These are phyloP conservation scores for Zoanthus sansibaricus DNA, from an alignment of 92 coral and sea anemone genomes.

Conservation along the genomic window DNA sequence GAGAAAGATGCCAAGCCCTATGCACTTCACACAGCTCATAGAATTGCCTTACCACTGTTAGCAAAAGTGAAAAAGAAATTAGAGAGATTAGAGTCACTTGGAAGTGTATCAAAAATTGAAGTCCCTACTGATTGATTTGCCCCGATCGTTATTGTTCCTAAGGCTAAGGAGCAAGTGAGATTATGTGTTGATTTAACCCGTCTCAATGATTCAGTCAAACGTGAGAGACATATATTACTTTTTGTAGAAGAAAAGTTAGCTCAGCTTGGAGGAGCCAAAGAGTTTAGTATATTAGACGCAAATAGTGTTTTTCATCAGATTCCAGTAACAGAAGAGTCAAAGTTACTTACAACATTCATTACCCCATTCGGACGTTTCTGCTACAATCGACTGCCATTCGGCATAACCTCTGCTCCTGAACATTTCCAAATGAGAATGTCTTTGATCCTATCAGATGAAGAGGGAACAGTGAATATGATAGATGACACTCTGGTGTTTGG, in stretches of 20 bases:
- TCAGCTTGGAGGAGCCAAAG: no score
- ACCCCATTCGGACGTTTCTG: neutral
- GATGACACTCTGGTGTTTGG: no score
- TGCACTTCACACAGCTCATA: slow-evolving; percentile 45
- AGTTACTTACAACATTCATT: neutral
- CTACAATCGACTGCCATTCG: neutral
- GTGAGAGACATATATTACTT: no score
- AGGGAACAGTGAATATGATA: no score
- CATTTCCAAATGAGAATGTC: neutral
- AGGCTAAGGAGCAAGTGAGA: slow-evolving; percentile 39
- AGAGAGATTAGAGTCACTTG: slow-evolving; percentile 36
- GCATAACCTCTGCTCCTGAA: no score
- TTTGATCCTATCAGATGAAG: no score
- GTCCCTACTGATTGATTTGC: slow-evolving; percentile 58
- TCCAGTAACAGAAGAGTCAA: slow-evolving; percentile 5
- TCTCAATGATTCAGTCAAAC: no score
- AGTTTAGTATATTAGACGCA: neutral
- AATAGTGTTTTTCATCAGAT: slow-evolving; percentile 9
- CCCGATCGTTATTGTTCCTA: slow-evolving; percentile 49
- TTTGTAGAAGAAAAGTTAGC: no score
- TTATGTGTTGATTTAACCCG: slow-evolving; percentile 30
- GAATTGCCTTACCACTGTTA: slow-evolving; percentile 44
- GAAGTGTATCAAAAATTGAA: neutral
- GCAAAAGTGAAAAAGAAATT: slow-evolving; percentile 49
- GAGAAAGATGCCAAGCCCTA: slow-evolving; percentile 13